Conservation (phyloP, 2,888 invertebrate genomes). For the Sturmia bella region DNA sequence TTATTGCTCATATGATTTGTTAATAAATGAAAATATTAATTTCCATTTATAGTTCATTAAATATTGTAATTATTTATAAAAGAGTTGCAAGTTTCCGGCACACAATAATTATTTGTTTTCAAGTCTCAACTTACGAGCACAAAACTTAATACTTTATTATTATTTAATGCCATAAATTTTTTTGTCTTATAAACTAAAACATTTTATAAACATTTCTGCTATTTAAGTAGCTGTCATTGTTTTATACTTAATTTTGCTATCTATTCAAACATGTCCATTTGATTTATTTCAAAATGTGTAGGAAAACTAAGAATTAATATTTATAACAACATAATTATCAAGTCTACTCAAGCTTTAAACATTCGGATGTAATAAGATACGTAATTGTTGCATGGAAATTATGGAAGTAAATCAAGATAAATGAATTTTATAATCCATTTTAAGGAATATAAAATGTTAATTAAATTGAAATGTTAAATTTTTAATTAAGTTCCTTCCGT, state of each 20-base stretch:
- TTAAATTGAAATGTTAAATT: too few relatives aligned
- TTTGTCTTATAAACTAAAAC: conserved; percentile 7
- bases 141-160: conserved; percentile 15
- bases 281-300: conserved; percentile 15
- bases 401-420: too few relatives aligned
- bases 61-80: conserved; percentile 31
- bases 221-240: conserved; percentile 36
- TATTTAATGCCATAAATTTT: conserved; percentile 12
- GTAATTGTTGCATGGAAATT: too few relatives aligned
- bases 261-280: conserved; percentile 22
- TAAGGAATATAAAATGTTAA: too few relatives aligned
- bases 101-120: conserved; percentile 22
- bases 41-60: conserved; percentile 11
- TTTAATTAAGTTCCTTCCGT: too few relatives aligned
- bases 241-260: conserved; percentile 7
- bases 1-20: not conserved
- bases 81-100: conserved; percentile 4
- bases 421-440: too few relatives aligned
- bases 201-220: not conserved
- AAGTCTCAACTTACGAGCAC: not conserved
- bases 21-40: not conserved
- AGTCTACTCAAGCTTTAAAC: not conserved
- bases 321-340: conserved; percentile 26
- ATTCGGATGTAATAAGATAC: too few relatives aligned
- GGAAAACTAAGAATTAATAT: conserved; percentile 27